Conservation (phyloP, 2,888 invertebrate species). For the Folsomia candida region DNA sequence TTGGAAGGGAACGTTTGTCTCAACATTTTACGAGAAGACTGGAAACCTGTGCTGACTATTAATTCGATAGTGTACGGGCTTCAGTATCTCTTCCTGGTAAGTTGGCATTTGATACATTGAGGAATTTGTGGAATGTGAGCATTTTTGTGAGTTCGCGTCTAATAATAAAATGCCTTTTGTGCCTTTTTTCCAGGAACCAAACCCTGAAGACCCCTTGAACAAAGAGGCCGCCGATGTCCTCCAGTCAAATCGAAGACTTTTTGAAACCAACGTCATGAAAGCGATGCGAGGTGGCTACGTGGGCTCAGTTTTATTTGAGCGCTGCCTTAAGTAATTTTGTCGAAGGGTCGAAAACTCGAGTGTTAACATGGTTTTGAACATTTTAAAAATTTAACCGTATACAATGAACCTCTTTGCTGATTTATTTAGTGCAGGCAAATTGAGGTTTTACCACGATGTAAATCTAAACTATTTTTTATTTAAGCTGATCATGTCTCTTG, state of each 20-base stretch:
- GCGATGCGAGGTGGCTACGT: constrained; percentile 96
- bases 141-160: background rate
- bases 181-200: constrained; percentile 74
- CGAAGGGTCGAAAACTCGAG: no score
- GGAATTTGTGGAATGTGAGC: background rate
- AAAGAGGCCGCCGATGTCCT: constrained; percentile 97
- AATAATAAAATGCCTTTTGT: constrained; percentile 4
- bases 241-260: constrained; percentile 86
- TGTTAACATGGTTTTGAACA: no score
- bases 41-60: constrained; percentile 97
- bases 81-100: constrained; percentile 91
- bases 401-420: no score
- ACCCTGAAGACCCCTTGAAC: constrained; percentile 96
- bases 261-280: constrained; percentile 93
- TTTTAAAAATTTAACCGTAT: no score
- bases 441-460: no score
- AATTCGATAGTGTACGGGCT: constrained; percentile 97
- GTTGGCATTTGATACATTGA: constrained; percentile 39
- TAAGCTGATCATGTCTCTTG: no score
- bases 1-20: constrained; percentile 95
- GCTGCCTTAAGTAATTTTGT: constrained; percentile 91
- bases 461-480: no score
- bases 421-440: no score
- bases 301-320: constrained; percentile 90
- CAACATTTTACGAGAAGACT: constrained; percentile 95